Percentiles rank a stretch among this genome's conserved stretches.
Conservation (phyloP, 2,888 invertebrate species). For the Drosophila anceps region DNA sequence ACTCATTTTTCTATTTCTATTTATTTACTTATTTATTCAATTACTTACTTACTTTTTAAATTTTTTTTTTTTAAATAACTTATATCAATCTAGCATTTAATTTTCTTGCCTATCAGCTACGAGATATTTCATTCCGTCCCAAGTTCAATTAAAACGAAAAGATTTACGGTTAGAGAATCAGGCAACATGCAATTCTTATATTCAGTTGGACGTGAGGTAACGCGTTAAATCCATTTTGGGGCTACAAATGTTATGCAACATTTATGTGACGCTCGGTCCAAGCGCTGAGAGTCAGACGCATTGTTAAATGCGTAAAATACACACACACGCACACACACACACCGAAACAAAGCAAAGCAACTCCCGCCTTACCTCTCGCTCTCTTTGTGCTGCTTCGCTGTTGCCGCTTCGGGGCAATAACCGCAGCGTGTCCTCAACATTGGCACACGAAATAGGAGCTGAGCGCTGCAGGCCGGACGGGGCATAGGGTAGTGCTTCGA, state of each 20-base stretch:
- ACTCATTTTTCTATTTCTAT: not conserved
- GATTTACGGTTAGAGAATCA: conserved; percentile 7
- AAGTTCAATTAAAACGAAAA: not conserved
- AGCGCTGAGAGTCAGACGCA: conserved; percentile 26
- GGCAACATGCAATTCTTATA: conserved; percentile 30
- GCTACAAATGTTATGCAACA: conserved; percentile 54
- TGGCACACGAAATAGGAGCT: conserved; percentile 45
- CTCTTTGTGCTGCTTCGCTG: conserved; percentile 5
- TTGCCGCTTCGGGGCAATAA: conserved; percentile 70
- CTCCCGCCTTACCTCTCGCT: not conserved
- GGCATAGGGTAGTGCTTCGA: not conserved
- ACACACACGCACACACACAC: conserved; percentile 32
- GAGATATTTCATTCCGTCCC: not conserved
- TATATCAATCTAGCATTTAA: not conserved
- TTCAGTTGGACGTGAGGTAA: conserved; percentile 28
- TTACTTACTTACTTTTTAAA: not conserved
- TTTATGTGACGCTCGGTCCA: conserved; percentile 50
- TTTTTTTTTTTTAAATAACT: not conserved
- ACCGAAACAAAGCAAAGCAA: conserved; percentile 31
- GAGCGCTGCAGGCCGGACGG: not conserved
- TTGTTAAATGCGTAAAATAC: conserved; percentile 75
- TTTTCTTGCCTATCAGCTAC: not conserved
- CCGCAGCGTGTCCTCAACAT: conserved; percentile 73
- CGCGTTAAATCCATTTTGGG: conserved; percentile 28
- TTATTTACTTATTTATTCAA: not conserved